A percentile compares a stretch with the other conserved stretches of the same genome.
phyloP scores from a whole-genome alignment of 2,113 vertebrate species.

The Tonatia bakeri region DNA sequence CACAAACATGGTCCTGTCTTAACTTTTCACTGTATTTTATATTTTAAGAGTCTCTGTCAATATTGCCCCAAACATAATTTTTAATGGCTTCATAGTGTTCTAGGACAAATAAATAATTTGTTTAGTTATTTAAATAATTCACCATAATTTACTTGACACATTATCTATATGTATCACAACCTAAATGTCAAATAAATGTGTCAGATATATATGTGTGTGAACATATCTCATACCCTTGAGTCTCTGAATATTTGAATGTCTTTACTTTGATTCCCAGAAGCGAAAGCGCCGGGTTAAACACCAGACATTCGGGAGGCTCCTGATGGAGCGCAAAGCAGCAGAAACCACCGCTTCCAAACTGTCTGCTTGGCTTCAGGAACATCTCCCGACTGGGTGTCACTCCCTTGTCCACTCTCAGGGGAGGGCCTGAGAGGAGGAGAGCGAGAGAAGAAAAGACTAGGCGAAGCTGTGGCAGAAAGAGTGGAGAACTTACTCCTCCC shows the following conservation, averaged over 20 bases:
- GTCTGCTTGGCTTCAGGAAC: not conserved
- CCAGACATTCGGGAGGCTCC: not conserved
- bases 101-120: not conserved
- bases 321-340: not conserved
- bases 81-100: not conserved
- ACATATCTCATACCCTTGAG: not conserved
- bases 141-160: not conserved
- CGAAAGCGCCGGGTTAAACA: not conserved
- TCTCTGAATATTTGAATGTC: not conserved
- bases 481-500: not conserved
- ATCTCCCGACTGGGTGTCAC: not conserved
- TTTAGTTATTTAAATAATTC: not conserved
- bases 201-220: not conserved
- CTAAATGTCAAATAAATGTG: not conserved
- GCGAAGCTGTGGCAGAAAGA: not conserved
- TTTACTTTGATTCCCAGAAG: not conserved
- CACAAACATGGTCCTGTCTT: not conserved
- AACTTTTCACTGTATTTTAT: conserved; percentile 1
- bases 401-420: not conserved
- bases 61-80: conserved; percentile 4
- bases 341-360: not conserved
- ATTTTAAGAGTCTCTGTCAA: conserved; percentile 25
- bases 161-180: not conserved
- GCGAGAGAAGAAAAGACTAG: not conserved
- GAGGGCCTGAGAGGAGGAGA: not conserved